A percentile compares a stretch with the other conserved stretches of the same genome.
phyloP scores from a whole-genome alignment of 1,140 invertebrate genomes.

The Drosophila albomicans region DNA sequence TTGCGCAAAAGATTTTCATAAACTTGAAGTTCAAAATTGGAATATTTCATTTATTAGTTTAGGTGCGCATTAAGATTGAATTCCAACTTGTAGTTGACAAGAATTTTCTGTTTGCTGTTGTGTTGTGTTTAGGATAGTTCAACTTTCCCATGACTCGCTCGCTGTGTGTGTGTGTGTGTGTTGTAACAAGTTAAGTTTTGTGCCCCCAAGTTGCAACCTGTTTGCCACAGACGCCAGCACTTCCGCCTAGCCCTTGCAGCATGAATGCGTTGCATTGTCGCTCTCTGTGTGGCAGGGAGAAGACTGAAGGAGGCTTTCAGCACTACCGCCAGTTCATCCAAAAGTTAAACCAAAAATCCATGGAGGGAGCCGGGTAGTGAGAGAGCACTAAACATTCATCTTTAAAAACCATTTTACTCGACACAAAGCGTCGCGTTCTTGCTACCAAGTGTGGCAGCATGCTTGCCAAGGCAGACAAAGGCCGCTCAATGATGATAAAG shows the following conservation, averaged over 20 bases:
- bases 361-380: background rate
- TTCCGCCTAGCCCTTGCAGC: slow-evolving; percentile 40
- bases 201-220: slow-evolving; percentile 47
- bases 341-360: slow-evolving; percentile 14
- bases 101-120: background rate
- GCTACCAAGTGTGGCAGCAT: slow-evolving; percentile 11
- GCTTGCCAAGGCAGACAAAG: slow-evolving; percentile 23
- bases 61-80: slow-evolving; percentile 18
- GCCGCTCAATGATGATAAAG: background rate
- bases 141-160: slow-evolving; percentile 45
- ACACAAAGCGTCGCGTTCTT: slow-evolving; percentile 76
- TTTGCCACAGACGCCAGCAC: slow-evolving; percentile 40
- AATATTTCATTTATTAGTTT: slow-evolving; percentile 2
- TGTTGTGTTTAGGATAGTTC: slow-evolving; percentile 8
- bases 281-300: slow-evolving; percentile 1
- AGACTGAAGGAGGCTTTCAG: background rate
- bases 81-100: slow-evolving; percentile 37
- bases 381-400: slow-evolving; percentile 71
- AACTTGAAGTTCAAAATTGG: background rate
- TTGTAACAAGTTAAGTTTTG: slow-evolving; percentile 42
- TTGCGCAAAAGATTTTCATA: background rate
- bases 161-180: background rate
- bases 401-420: slow-evolving; percentile 76
- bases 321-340: slow-evolving; percentile 38
- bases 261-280: slow-evolving; percentile 52